Percentiles rank a stretch among this genome's conserved stretches.
These are phyloP conservation scores for Ascidia mentula DNA, from an alignment of 23 tunicate genomes.

Conservation along the genomic window DNA sequence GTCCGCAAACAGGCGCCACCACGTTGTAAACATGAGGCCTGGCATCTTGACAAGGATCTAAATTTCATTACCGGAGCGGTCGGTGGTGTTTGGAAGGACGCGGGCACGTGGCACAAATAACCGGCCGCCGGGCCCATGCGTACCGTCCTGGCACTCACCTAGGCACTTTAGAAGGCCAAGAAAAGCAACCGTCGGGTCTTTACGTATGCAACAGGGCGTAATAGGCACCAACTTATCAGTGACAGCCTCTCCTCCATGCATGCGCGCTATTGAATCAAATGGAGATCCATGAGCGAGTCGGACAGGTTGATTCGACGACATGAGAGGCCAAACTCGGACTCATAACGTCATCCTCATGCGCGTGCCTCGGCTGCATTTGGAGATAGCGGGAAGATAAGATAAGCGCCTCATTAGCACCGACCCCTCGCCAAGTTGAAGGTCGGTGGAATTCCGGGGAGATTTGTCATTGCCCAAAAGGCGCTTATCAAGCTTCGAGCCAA, in stretches of 20 bases:
- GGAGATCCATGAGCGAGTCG: neutral
- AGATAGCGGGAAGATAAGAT: conserved; percentile 4
- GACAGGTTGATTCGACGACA: too few species aligned
- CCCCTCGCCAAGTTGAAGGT: neutral
- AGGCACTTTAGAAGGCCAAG: too few species aligned
- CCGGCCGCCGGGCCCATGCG: neutral
- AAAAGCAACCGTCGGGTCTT: neutral
- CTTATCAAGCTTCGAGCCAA: too few species aligned
- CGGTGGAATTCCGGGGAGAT: neutral
- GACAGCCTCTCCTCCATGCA: neutral
- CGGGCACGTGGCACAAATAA: neutral
- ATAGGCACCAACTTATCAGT: conserved; percentile 6
- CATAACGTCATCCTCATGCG: neutral
- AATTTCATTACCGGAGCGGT: neutral
- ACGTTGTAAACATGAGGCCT: neutral
- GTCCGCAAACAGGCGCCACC: conserved; percentile 1
- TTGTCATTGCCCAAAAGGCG: conserved; percentile 7
- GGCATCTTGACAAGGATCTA: conserved; percentile 8
- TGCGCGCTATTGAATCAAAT: neutral
- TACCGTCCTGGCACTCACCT: too few species aligned
- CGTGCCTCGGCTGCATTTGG: neutral
- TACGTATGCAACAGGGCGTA: neutral
- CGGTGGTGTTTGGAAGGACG: neutral
- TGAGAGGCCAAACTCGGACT: too few species aligned
- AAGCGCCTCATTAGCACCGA: neutral